phyloP scores from a whole-genome alignment of 35 echinoderm and acorn worm genomes.

The Strongylocentrotus purpuratus region DNA sequence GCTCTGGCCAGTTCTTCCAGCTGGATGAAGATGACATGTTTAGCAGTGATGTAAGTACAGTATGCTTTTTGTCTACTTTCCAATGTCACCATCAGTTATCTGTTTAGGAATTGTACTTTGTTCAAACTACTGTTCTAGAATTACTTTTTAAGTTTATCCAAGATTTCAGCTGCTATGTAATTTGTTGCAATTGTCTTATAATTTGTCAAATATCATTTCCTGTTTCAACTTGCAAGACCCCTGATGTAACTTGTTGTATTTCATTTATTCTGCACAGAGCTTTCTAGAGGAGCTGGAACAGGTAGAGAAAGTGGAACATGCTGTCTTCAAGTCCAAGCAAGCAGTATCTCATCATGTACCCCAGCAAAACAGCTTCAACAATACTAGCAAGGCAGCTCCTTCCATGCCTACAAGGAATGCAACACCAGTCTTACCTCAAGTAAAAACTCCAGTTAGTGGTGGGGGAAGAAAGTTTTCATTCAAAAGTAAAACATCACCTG shows the following conservation, averaged over 20 bases:
- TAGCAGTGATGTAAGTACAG: neutral
- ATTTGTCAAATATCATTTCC: no score
- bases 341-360: neutral
- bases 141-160: no score
- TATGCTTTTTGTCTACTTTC: neutral
- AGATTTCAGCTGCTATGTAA: no score
- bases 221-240: no score
- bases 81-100: no score
- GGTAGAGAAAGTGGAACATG: neutral
- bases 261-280: neutral
- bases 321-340: neutral
- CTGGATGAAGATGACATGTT: neutral
- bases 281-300: slow-evolving; percentile 22
- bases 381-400: neutral
- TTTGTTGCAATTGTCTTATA: no score
- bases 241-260: no score
- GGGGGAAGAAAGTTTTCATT: neutral
- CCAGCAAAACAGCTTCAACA: neutral
- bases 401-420: neutral
- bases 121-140: no score
- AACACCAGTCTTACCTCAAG: neutral
- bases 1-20: neutral
- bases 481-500: slow-evolving; percentile 18
- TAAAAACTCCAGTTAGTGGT: neutral
- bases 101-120: no score